phyloP scores from a whole-genome alignment of 2,797 vertebrate species.

The Novumbra hubbsi region DNA sequence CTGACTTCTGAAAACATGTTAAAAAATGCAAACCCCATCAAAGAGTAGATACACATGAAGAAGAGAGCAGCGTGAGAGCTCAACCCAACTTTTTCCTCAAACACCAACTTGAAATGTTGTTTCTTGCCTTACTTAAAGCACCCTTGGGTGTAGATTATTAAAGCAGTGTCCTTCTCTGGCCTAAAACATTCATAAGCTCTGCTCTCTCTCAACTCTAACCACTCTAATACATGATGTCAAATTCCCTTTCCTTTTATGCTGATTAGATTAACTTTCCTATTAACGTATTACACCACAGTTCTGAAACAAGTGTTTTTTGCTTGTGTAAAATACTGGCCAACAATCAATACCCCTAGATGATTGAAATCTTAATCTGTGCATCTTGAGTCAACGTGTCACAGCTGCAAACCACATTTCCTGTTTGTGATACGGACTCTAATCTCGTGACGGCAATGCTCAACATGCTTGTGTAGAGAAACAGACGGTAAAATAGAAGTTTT shows the following conservation, averaged over 20 bases:
- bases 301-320: not conserved
- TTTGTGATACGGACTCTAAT: conserved; percentile 25
- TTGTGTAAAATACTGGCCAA: not conserved
- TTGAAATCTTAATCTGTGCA: conserved; percentile 9
- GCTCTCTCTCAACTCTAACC: not conserved
- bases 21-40: conserved; percentile 75
- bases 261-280: not conserved
- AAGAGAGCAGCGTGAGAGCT: conserved; percentile 28
- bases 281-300: not conserved
- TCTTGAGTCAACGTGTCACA: conserved; percentile 30
- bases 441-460: conserved; percentile 24
- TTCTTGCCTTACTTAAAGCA: conserved; percentile 32
- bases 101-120: not conserved
- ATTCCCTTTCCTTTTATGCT: not conserved
- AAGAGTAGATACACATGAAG: conserved; percentile 60
- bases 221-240: not conserved
- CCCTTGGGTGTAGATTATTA: conserved; percentile 34
- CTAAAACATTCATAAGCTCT: conserved; percentile 4
- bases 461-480: conserved; percentile 5
- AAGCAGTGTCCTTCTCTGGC: conserved; percentile 27
- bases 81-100: conserved; percentile 6
- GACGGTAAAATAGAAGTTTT: not conserved
- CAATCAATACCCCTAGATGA: not conserved
- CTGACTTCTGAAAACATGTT: conserved; percentile 61
- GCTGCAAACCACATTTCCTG: conserved; percentile 40